A percentile compares a stretch with the other conserved stretches of the same genome.
Evolutionary conservation across 2,797 vertebrate genomes (phyloP).

Genomic region (Aeoliscus strigatus): DNA sequence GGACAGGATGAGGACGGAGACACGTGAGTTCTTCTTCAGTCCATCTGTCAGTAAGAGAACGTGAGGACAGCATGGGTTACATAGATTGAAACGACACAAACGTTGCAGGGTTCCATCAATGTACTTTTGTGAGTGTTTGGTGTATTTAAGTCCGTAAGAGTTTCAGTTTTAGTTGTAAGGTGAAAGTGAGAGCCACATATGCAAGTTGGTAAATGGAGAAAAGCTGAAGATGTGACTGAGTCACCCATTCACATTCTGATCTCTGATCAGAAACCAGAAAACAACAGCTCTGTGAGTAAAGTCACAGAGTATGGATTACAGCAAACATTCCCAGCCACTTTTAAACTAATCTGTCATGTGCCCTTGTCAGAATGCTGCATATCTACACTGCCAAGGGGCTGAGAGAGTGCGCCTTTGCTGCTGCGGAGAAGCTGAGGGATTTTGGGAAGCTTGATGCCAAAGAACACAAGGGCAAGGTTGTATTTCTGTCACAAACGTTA

Average conservation of each 20-base stretch:
- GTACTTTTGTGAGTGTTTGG: too few relatives aligned
- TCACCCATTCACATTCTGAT: conserved; percentile 32
- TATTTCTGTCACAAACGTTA: background rate
- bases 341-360: conserved; percentile 16
- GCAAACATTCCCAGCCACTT: conserved; percentile 2
- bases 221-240: conserved; percentile 23
- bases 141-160: too few relatives aligned
- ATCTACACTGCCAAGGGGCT: conserved; percentile 85
- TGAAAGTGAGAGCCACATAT: conserved; percentile 22
- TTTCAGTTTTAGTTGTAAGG: conserved; percentile 43
- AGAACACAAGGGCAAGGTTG: conserved; percentile 87
- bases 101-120: too few relatives aligned
- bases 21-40: conserved; percentile 67
- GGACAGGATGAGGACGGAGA: conserved; percentile 88
- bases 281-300: too few relatives aligned
- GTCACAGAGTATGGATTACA: conserved; percentile 20
- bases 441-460: conserved; percentile 79
- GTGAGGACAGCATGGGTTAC: too few relatives aligned
- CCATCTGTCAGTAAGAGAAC: too few relatives aligned
- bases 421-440: conserved; percentile 77
- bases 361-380: conserved; percentile 80
- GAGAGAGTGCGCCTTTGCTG: conserved; percentile 79
- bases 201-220: conserved; percentile 11
- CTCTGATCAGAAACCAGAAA: conserved; percentile 16
- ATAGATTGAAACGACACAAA: too few relatives aligned